Evolutionary conservation across 1,140 invertebrate genomes (phyloP).

Genomic region (Nomia melanderi): DNA sequence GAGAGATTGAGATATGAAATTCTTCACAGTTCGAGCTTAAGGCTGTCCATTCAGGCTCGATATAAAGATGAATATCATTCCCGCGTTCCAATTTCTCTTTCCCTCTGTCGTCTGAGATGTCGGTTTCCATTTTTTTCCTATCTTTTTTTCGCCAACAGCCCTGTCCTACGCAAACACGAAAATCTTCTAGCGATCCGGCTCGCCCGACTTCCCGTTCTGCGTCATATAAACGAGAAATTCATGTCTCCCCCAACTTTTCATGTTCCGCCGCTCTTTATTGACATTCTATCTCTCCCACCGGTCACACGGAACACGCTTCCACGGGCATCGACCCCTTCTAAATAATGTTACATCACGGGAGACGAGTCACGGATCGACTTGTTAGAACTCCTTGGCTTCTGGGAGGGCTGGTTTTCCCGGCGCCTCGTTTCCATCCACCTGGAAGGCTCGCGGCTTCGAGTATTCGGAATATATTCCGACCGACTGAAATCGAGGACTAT

Average conservation of each 20-base stretch:
- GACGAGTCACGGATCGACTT: conserved; percentile 18
- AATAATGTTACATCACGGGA: conserved; percentile 48
- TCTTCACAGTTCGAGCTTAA: too few species aligned
- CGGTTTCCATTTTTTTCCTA: too few species aligned
- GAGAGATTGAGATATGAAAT: neutral
- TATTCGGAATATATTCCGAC: neutral
- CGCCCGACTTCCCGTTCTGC: conserved; percentile 2
- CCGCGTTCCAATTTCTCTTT: neutral
- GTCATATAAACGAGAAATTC: conserved; percentile 41
- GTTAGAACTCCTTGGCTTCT: neutral
- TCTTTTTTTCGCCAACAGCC: conserved; percentile 4
- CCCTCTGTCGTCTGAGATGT: conserved; percentile 7
- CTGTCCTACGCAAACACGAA: neutral
- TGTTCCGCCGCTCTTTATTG: conserved; percentile 55
- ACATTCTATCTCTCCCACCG: conserved; percentile 54
- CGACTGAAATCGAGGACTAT: too few species aligned
- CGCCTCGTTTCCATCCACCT: neutral
- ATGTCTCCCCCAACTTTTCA: conserved; percentile 39
- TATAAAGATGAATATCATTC: neutral
- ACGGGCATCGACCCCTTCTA: conserved; percentile 55
- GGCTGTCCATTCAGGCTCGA: neutral
- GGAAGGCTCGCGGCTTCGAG: neutral
- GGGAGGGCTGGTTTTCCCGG: neutral
- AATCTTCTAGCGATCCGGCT: neutral
- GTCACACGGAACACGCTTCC: conserved; percentile 51